A percentile compares a stretch with the other conserved stretches of the same genome.
These are phyloP conservation scores for Cyrtodaria siliqua DNA, from an alignment of 2,888 invertebrate species.

Conservation along the genomic window DNA sequence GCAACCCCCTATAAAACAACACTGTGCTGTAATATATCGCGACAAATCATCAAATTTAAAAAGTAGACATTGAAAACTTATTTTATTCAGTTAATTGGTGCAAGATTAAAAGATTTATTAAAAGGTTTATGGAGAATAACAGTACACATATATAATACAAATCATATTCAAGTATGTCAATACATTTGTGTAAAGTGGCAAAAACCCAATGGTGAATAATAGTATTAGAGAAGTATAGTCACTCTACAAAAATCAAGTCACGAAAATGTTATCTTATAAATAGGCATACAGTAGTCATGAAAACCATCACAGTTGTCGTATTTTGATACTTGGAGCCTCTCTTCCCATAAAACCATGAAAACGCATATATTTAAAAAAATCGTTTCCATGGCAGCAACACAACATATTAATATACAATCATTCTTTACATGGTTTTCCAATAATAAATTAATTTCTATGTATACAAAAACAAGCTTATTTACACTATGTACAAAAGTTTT, in stretches of 20 bases:
- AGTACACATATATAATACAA: too few relatives aligned
- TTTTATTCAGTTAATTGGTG: too few relatives aligned
- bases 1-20: too few relatives aligned
- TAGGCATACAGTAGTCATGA: background rate
- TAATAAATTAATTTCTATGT: constrained; percentile 66
- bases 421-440: constrained; percentile 29
- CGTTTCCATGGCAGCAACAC: background rate
- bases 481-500: constrained; percentile 55
- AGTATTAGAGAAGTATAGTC: background rate
- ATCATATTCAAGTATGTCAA: background rate
- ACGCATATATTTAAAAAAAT: background rate
- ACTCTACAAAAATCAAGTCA: background rate
- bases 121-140: background rate
- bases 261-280: constrained; percentile 4
- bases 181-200: background rate
- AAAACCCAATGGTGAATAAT: constrained; percentile 5
- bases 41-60: too few relatives aligned
- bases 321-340: constrained; percentile 30
- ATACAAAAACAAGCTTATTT: constrained; percentile 51
- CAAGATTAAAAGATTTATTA: background rate
- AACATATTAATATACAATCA: too few relatives aligned
- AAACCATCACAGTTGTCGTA: constrained; percentile 38
- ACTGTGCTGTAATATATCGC: too few relatives aligned
- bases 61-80: too few relatives aligned
- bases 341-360: background rate